Evolutionary conservation across 2,113 vertebrate species (phyloP).

Genomic region (Rostratula benghalensis): DNA sequence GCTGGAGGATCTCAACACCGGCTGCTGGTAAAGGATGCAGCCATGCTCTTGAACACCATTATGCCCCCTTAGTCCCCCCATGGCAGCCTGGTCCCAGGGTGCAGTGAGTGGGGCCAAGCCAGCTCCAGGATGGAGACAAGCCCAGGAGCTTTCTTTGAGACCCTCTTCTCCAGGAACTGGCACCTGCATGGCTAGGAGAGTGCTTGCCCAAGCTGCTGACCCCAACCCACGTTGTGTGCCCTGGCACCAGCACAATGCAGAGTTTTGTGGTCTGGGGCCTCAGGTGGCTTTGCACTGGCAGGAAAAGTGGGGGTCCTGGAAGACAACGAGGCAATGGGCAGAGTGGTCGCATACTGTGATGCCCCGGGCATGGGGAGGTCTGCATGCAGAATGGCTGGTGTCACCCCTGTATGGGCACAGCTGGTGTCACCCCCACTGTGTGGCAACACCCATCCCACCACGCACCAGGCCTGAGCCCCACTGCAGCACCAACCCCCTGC

Average conservation of each 20-base stretch:
- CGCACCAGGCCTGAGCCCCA: not conserved
- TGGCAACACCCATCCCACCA: not conserved
- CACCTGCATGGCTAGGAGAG: fast-evolving
- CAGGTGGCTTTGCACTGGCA: fast-evolving
- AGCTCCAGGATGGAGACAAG: not conserved
- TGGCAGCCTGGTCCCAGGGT: no score
- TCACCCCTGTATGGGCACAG: not conserved
- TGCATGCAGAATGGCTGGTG: fast-evolving
- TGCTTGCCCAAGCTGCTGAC: not conserved
- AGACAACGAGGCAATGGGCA: fast-evolving
- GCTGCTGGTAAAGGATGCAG: not conserved
- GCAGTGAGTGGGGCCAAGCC: not conserved
- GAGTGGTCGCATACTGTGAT: not conserved
- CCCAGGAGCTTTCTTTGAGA: not conserved
- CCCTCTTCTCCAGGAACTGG: not conserved
- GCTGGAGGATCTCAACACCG: not conserved
- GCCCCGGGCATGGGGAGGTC: fast-evolving
- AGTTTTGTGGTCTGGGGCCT: not conserved
- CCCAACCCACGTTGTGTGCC: fast-evolving
- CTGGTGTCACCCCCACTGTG: not conserved
- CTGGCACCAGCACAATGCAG: fast-evolving
- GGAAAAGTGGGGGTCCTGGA: not conserved
- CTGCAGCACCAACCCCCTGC: fast-evolving
- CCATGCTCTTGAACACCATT: fast-evolving
- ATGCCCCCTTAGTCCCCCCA: not conserved